These are phyloP conservation scores for Carposina sasakii DNA, from an alignment of 1,140 invertebrate species.

Conservation along the genomic window DNA sequence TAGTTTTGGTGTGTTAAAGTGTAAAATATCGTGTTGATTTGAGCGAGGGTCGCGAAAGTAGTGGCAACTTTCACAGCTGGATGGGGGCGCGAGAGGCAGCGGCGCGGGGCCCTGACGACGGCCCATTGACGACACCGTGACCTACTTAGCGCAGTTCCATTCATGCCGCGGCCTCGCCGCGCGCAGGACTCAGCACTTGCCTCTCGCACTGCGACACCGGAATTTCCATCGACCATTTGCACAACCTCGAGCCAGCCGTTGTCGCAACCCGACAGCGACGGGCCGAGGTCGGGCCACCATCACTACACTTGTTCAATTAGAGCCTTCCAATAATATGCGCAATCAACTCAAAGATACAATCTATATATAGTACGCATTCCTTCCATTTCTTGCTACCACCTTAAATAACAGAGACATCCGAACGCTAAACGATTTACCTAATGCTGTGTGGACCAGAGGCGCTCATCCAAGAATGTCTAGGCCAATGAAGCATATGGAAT, in stretches of 20 bases:
- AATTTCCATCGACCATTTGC: conserved; percentile 59
- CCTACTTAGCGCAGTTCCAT: conserved; percentile 65
- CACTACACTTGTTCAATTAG: conserved; percentile 70
- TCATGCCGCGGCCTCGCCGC: conserved; percentile 58
- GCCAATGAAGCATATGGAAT: no score
- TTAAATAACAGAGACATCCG: no score
- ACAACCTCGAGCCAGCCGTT: conserved; percentile 61
- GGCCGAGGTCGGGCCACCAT: conserved; percentile 50
- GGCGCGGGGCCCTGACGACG: conserved; percentile 54
- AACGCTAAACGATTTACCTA: no score
- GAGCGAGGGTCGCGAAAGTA: conserved; percentile 61
- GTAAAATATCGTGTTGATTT: conserved; percentile 39
- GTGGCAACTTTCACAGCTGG: conserved; percentile 66
- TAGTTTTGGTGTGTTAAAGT: conserved; percentile 51
- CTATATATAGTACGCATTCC: no score
- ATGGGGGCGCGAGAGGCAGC: conserved; percentile 51
- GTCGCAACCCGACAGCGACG: conserved; percentile 48
- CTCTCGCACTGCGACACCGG: conserved; percentile 42
- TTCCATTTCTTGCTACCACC: no score
- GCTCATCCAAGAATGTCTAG: not conserved
- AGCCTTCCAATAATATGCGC: conserved; percentile 39
- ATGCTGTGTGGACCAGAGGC: not conserved
- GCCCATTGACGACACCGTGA: conserved; percentile 69
- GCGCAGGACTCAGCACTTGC: conserved; percentile 26
- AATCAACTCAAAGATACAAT: conserved; percentile 21